These are phyloP conservation scores for Morone saxatilis DNA, from an alignment of 2,113 vertebrate species.

Conservation along the genomic window DNA sequence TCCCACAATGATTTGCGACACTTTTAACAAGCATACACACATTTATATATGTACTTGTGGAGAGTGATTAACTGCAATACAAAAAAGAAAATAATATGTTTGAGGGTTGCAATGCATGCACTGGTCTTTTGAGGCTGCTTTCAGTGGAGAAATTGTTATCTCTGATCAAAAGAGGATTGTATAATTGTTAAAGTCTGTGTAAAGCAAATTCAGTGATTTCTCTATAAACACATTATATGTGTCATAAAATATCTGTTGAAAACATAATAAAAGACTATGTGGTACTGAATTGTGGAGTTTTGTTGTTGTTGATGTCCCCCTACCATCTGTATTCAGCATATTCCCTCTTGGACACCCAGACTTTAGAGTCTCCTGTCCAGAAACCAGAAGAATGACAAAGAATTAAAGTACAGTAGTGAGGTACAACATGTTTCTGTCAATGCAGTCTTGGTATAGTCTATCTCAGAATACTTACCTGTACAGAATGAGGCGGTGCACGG, in stretches of 20 bases:
- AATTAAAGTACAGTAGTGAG: neutral
- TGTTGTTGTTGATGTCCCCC: too few species aligned
- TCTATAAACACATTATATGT: too few species aligned
- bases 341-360: neutral
- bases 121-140: constrained; percentile 1
- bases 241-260: too few species aligned
- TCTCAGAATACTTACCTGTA: constrained; percentile 19
- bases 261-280: neutral
- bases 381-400: neutral
- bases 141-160: neutral
- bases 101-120: neutral
- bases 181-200: neutral
- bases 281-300: too few species aligned
- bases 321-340: constrained; percentile 2
- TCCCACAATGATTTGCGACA: neutral
- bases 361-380: neutral
- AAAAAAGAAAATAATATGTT: neutral
- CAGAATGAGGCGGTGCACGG: neutral
- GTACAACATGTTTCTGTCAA: constrained; percentile 1
- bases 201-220: too few species aligned
- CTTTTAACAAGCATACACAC: neutral
- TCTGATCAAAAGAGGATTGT: neutral
- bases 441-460: neutral
- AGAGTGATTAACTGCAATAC: neutral
- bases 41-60: neutral